Evolutionary conservation across 2,888 invertebrate species (phyloP), one percentile per base, ranked within the genome.

Genomic region (Leistus spinibarbis): DNA sequence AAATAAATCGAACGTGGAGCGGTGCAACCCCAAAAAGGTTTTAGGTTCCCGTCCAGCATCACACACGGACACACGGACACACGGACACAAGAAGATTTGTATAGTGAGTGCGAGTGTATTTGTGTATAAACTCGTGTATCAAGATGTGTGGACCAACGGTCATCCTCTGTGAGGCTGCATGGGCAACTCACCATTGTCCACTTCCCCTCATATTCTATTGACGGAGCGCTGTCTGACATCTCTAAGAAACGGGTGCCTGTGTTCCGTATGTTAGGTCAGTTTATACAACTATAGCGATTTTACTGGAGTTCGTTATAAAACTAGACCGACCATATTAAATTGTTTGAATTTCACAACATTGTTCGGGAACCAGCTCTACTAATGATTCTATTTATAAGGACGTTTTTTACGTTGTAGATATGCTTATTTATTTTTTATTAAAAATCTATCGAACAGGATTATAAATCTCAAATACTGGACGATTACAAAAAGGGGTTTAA

Each of bases 1-100:
- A 69, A 75, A 75, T 75, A 75, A 75, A 75, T 75, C 75, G 75
- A 75, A 69, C 69, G 16, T 40, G 17, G 40, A 64, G 65, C 54
- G 54, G 20, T 17, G 19, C 60, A 60, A 71, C 54, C 71, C 71
- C 57, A 40, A 40, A 40, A 40, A 40, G 40, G 40, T 5, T 40
- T 40, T 40, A 40, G 27, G 63, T 53, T 62, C 66, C 17, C 62
- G 23, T 64, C 16, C 73, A 67, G 19, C 56, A 62, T n/a, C 23
- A 66, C 53, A 17, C 40, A 27, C 57, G 16, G 17, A 20, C 22
- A 22, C 20, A 16, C 60, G 20, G 16, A 17, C 22, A 40, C 13
- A 10, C 40, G 13, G 7, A 7, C 40, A 40, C 13, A 7, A 40
- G 40, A 40, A 40, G 40, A 40, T 40, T 40, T 40, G 40, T 40